A percentile compares a stretch with the other conserved stretches of the same genome.
Conservation (phyloP, 2,888 invertebrate species). For the Conchocele bisecta region DNA sequence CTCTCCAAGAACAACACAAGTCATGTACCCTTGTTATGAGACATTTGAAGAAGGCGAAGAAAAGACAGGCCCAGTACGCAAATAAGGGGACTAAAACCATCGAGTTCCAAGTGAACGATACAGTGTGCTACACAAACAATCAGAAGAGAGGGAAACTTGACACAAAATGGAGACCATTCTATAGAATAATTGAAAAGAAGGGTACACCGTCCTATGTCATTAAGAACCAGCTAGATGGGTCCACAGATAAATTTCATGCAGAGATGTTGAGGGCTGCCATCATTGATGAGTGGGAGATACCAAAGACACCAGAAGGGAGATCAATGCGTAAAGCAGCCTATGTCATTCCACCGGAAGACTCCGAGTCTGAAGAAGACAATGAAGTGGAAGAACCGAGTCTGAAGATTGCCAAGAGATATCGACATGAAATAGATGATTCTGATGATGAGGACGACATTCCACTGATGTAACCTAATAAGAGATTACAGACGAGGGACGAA, state of each 20-base stretch:
- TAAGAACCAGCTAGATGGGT: conserved; percentile 34
- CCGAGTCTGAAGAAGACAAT: neutral
- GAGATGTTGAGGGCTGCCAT: conserved; percentile 22
- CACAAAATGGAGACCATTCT: conserved; percentile 47
- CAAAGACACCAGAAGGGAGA: neutral
- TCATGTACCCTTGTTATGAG: conserved; percentile 28
- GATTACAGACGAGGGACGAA: too few relatives aligned
- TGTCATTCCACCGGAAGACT: neutral
- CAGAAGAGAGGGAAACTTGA: conserved; percentile 37
- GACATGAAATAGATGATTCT: neutral
- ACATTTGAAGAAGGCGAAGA: conserved; percentile 35
- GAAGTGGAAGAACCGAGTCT: neutral
- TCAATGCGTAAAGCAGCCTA: neutral
- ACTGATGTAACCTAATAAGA: too few relatives aligned
- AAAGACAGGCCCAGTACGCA: conserved; percentile 41
- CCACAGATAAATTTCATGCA: conserved; percentile 25
- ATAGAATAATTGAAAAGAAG: conserved; percentile 42
- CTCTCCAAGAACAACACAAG: conserved; percentile 50
- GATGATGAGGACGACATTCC: neutral
- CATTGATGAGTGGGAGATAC: conserved; percentile 22
- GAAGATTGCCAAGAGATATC: neutral
- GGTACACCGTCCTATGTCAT: conserved; percentile 30
- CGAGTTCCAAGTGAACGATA: conserved; percentile 43
- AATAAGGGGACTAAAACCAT: conserved; percentile 33
- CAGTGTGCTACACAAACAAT: conserved; percentile 45